These are phyloP conservation scores for Oreotragus oreotragus DNA, from an alignment of 2,113 vertebrate genomes.

Conservation along the genomic window DNA sequence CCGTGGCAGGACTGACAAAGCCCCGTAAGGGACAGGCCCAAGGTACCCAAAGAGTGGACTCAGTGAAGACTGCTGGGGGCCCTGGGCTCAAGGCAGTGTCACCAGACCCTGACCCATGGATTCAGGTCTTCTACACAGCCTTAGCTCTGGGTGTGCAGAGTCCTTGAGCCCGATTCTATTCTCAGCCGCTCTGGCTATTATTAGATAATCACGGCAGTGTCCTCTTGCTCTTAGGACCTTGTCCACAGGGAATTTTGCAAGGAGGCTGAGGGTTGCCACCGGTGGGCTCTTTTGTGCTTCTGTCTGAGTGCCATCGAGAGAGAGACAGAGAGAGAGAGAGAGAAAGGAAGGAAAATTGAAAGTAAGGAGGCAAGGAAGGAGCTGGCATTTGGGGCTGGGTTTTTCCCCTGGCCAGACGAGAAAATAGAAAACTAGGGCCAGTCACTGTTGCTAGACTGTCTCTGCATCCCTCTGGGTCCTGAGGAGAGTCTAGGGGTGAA, in stretches of 20 bases:
- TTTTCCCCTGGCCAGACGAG: background rate
- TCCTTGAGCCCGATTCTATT: conserved; percentile 58
- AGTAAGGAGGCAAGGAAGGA: conserved; percentile 33
- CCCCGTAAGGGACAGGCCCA: background rate
- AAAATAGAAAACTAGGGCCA: conserved; percentile 8
- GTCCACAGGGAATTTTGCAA: background rate
- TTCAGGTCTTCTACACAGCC: background rate
- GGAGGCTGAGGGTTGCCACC: background rate
- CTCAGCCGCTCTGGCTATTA: conserved; percentile 52
- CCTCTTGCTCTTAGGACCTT: conserved; percentile 3
- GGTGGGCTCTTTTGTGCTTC: background rate
- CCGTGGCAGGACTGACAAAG: conserved; percentile 11
- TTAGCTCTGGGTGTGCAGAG: background rate
- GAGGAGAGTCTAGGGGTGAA: background rate
- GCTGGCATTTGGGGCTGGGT: background rate
- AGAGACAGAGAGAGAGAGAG: background rate
- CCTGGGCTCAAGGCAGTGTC: background rate
- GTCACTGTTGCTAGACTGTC: background rate
- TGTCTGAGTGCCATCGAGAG: background rate
- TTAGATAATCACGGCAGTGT: conserved; percentile 50
- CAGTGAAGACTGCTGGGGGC: background rate
- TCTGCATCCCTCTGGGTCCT: background rate
- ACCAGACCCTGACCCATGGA: background rate
- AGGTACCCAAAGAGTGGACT: background rate
- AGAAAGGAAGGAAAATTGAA: conserved; percentile 46